Conservation (phyloP, 2,113 vertebrate genomes). For the Picathartes gymnocephalus region DNA sequence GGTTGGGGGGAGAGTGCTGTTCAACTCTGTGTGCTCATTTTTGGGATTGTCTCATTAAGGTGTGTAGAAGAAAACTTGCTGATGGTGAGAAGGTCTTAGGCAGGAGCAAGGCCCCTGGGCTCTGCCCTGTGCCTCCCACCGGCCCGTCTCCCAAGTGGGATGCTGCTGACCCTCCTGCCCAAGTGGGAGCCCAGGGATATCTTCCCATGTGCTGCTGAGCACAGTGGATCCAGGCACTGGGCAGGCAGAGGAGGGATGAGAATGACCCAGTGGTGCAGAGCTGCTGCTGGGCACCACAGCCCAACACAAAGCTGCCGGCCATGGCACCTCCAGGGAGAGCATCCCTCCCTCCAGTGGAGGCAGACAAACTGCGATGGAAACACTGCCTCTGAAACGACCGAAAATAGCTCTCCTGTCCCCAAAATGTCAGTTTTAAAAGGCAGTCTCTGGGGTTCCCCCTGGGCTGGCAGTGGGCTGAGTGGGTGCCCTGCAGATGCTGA, state of each 20-base stretch:
- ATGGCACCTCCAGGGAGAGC: neutral
- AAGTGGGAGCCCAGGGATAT: neutral
- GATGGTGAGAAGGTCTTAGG: neutral
- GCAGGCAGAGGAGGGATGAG: neutral
- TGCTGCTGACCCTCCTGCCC: neutral
- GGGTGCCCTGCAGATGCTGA: neutral
- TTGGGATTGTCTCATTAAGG: neutral
- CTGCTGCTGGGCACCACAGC: neutral
- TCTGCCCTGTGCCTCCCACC: neutral
- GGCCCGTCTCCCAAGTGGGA: neutral
- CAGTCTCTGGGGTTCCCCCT: neutral
- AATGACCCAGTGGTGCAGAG: neutral
- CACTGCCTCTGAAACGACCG: neutral
- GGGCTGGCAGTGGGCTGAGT: neutral
- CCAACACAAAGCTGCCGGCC: neutral
- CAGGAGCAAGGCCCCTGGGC: neutral
- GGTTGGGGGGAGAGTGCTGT: neutral
- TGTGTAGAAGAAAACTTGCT: neutral
- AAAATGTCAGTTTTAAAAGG: constrained; percentile 39
- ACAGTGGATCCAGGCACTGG: neutral
- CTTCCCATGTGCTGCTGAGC: neutral
- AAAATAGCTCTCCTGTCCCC: constrained; percentile 53
- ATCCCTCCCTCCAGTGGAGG: neutral
- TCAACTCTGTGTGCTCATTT: neutral
- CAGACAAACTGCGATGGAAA: neutral